Conservation (phyloP, 2,888 invertebrate species). For the Bhutanitis thaidina region DNA sequence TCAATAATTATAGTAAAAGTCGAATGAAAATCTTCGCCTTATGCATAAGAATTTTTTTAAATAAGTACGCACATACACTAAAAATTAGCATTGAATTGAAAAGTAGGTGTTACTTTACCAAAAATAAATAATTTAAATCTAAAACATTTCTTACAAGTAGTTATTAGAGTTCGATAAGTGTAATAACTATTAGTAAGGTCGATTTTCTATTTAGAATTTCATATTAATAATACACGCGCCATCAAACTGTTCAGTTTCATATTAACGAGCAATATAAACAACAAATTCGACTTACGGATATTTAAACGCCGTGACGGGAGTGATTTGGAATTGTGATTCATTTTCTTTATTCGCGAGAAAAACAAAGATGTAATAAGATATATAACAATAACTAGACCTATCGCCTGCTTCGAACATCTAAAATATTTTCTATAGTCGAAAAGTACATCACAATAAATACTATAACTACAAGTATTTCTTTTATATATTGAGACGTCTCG, state of each 20-base stretch:
- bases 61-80: constrained; percentile 54
- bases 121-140: constrained; percentile 53
- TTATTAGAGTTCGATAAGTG: constrained; percentile 39
- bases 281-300: constrained; percentile 31
- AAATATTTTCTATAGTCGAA: constrained; percentile 48
- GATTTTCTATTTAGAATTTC: constrained; percentile 60
- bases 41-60: constrained; percentile 44
- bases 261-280: constrained; percentile 51
- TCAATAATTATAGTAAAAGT: constrained; percentile 28
- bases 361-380: constrained; percentile 36
- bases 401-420: constrained; percentile 42
- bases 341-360: constrained; percentile 29
- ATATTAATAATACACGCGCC: constrained; percentile 32
- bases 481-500: constrained; percentile 12
- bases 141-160: constrained; percentile 1
- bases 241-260: constrained; percentile 43
- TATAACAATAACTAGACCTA: constrained; percentile 42
- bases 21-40: constrained; percentile 27
- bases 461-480: constrained; percentile 47
- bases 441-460: constrained; percentile 74
- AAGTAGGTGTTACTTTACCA: constrained; percentile 48
- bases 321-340: constrained; percentile 6
- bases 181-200: constrained; percentile 58
- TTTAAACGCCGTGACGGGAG: not conserved
- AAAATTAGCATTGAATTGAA: constrained; percentile 41